Base-by-base conservation (phyloP, 1,140 invertebrate species). In the Maconellicoccus hirsutus region DNA sequence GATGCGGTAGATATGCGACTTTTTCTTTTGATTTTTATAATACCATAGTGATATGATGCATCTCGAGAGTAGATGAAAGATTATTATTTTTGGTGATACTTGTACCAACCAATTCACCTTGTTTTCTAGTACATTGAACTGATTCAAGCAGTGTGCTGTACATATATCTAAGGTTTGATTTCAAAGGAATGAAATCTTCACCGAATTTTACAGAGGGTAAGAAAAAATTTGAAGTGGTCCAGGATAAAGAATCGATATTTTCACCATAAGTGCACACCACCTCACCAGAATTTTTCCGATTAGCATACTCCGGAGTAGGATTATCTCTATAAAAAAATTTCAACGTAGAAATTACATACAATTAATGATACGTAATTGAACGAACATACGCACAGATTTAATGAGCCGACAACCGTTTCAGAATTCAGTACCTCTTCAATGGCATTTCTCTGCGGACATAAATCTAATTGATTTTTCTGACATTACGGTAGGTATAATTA, bases 261-360 rank as follows among this genome's bases (percentile, higher is more conserved):
- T 80, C 77, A 3, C 81, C 81, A 75, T 77, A 84, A n/a, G 78
- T 80, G 63, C 80, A 79, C 7, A 86, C 78, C 21, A 84, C 78
- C 33, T 83, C 80, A 10, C 85, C 84, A 59, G 80, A 76, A 77
- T 85, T 86, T 26, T 77, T 80, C 72, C 85, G 77, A 14, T 80
- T 77, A 16, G 78, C 78, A 76, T 85, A 86, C 74, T 83, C 85
- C 25, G 77, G 78, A 8, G 83, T 85, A 70, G 79, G 80, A 22
- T 80, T 76, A n/a, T 77, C 10, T 16, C 75, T 77, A 70, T 12
- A 73, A 73, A 70, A 27, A 23, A 22, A 70, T 23, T 23, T 25
- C 25, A 59, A 59, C 52, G 4, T 16, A 59, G 16, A 22, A 16
- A 59, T n/a, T 4, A 59, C 4, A 6, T n/a, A 59, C 16, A 59